A percentile compares a stretch with the other conserved stretches of the same genome.
These are phyloP conservation scores for Clarias fuscus DNA, from an alignment of 2,797 vertebrate genomes.

Conservation along the genomic window DNA sequence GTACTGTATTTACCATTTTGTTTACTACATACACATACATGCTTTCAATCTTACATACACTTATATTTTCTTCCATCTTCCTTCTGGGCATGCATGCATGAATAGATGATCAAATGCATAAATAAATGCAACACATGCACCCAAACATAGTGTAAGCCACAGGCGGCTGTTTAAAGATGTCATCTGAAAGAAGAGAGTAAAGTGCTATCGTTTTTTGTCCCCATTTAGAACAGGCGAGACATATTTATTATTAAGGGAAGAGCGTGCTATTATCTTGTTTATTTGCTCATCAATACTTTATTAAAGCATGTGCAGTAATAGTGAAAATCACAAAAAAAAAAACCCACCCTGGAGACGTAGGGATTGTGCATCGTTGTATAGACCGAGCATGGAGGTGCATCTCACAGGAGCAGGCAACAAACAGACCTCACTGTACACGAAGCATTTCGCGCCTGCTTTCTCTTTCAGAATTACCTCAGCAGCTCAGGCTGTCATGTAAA, in stretches of 20 bases:
- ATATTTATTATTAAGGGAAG: slow-evolving; percentile 56
- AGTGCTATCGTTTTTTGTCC: slow-evolving; percentile 54
- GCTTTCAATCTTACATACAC: background rate
- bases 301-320: slow-evolving; percentile 64
- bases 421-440: slow-evolving; percentile 75
- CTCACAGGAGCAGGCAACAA: slow-evolving; percentile 53
- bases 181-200: slow-evolving; percentile 36
- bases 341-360: slow-evolving; percentile 60
- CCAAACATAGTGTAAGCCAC: slow-evolving; percentile 35
- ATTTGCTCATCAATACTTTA: slow-evolving; percentile 75
- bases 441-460: slow-evolving; percentile 75
- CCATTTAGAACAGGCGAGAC: slow-evolving; percentile 57
- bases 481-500: slow-evolving; percentile 78
- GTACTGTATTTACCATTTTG: background rate
- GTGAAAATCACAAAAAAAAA: slow-evolving; percentile 51
- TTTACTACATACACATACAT: background rate
- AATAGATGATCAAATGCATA: slow-evolving; percentile 27
- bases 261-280: slow-evolving; percentile 63
- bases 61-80: slow-evolving; percentile 5
- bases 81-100: slow-evolving; percentile 22
- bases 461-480: slow-evolving; percentile 76
- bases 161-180: slow-evolving; percentile 42
- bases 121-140: slow-evolving; percentile 26
- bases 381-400: slow-evolving; percentile 60
- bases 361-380: slow-evolving; percentile 56